Conservation (phyloP, 2,797 vertebrate species). For the Siniperca obscura region DNA sequence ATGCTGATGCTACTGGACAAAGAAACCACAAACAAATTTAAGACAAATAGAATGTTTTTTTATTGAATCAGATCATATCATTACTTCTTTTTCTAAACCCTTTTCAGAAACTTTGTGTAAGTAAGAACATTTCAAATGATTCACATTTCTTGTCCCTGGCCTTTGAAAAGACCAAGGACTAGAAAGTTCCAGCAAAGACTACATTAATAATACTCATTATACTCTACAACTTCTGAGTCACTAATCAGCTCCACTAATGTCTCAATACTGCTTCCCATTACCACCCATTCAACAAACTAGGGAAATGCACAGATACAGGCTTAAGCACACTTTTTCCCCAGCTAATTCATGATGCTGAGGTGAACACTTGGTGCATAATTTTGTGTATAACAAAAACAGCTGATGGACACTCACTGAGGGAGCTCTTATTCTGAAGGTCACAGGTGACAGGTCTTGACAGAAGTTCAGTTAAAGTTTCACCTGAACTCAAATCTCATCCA, state of each 20-base stretch:
- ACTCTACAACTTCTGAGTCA: neutral
- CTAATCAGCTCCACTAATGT: neutral
- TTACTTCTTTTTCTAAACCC: neutral
- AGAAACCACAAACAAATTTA: neutral
- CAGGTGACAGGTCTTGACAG: neutral
- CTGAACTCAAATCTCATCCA: neutral
- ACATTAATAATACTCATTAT: neutral
- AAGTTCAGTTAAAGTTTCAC: neutral
- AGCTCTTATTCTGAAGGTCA: conserved; percentile 6
- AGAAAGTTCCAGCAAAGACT: neutral
- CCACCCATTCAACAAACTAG: neutral
- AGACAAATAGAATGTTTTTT: neutral
- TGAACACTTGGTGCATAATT: neutral
- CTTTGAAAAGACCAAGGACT: neutral
- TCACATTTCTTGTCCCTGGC: neutral
- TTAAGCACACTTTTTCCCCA: neutral
- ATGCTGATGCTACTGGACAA: conserved; percentile 7
- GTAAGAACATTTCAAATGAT: neutral
- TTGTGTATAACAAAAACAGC: neutral
- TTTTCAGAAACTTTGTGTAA: neutral
- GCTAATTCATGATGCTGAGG: neutral
- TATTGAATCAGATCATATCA: neutral
- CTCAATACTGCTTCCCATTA: neutral
- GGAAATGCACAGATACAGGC: neutral
- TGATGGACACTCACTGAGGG: neutral